Conservation (phyloP, 2,888 invertebrate genomes). For the Entomobrya proxima region DNA sequence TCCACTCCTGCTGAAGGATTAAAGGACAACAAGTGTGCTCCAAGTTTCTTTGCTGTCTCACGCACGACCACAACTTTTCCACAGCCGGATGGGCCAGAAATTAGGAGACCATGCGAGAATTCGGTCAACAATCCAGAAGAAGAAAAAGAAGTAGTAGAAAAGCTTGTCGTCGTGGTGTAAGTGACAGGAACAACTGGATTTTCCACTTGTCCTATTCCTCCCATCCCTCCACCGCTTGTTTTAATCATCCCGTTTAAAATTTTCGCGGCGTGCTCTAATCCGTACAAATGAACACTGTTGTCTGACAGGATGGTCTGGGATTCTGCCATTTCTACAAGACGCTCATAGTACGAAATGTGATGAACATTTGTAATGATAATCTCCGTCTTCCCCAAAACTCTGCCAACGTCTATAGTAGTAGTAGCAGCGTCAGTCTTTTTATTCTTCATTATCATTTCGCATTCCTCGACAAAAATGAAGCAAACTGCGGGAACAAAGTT, state of each 20-base stretch:
- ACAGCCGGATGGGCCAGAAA: slow-evolving; percentile 81
- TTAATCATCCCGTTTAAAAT: slow-evolving; percentile 56
- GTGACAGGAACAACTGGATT: slow-evolving; percentile 19
- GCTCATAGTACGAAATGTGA: slow-evolving; percentile 68
- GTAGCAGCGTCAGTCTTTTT: not conserved
- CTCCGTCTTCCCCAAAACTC: slow-evolving; percentile 69
- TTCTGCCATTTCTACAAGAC: slow-evolving; percentile 23
- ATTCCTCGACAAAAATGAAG: slow-evolving; percentile 71
- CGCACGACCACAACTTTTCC: slow-evolving; percentile 81
- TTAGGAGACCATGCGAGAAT: slow-evolving; percentile 76
- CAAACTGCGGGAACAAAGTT: slow-evolving; percentile 52
- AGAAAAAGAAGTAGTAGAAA: not conserved
- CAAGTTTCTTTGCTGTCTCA: slow-evolving; percentile 78
- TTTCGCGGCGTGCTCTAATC: slow-evolving; percentile 64
- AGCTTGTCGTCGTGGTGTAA: not conserved
- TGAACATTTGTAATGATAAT: slow-evolving; percentile 68
- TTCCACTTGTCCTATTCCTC: slow-evolving; percentile 24
- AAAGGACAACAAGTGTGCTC: slow-evolving; percentile 78
- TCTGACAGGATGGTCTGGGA: not conserved
- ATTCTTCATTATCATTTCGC: slow-evolving; percentile 46
- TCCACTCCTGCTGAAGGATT: slow-evolving; percentile 40
- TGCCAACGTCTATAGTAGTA: slow-evolving; percentile 68
- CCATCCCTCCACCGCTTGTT: slow-evolving; percentile 25
- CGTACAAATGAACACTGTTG: slow-evolving; percentile 46
- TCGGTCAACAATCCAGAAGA: slow-evolving; percentile 50